A percentile compares a stretch with the other conserved stretches of the same genome.
phyloP scores from a whole-genome alignment of 1,140 invertebrate genomes.

The Diuraphis noxia region DNA sequence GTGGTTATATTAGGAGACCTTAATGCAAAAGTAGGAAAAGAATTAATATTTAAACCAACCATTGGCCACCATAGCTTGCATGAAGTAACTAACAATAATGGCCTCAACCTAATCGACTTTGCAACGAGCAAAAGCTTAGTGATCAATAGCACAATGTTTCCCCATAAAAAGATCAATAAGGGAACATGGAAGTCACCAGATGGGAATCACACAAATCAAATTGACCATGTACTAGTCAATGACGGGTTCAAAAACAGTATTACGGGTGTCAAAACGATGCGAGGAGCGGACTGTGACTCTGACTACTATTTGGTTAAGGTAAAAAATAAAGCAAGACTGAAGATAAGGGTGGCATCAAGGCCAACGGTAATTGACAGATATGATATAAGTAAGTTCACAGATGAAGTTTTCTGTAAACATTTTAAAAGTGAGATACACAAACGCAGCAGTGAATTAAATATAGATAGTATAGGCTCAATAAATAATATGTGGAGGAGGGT shows the following conservation, averaged over 20 bases:
- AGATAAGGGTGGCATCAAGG: neutral
- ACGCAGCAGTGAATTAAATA: neutral
- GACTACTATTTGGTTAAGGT: slow-evolving; percentile 3
- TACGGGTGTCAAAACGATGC: neutral
- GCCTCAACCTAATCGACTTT: neutral
- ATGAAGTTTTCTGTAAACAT: neutral
- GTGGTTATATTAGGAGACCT: neutral
- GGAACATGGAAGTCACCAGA: neutral
- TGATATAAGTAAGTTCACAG: neutral
- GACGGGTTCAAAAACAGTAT: neutral
- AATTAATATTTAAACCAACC: neutral
- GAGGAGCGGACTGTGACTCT: neutral
- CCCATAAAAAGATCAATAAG: neutral
- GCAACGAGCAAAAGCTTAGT: neutral
- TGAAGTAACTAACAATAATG: neutral
- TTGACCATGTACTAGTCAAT: neutral
- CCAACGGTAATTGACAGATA: neutral
- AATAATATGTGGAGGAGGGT: neutral
- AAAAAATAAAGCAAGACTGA: neutral
- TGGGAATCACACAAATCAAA: neutral
- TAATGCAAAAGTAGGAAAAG: neutral
- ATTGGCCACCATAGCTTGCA: neutral
- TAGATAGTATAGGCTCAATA: neutral
- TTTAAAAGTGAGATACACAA: neutral
- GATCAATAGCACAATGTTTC: neutral